Conservation (phyloP, 2,888 invertebrate genomes). For the Halictus ligatus region DNA sequence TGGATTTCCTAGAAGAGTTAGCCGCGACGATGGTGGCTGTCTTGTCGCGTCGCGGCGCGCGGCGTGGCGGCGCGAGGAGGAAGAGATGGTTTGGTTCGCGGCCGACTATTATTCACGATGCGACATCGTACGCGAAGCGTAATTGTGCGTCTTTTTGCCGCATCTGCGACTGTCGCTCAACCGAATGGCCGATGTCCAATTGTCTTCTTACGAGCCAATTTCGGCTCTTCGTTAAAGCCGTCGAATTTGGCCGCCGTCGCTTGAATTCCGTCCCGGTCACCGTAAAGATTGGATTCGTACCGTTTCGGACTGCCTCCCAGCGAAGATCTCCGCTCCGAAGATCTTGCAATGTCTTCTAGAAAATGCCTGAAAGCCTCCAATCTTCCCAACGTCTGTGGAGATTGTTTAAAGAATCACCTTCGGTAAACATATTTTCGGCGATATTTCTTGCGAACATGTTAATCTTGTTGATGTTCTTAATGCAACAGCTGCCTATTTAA, state of each 20-base stretch:
- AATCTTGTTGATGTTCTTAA: not conserved
- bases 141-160: constrained; percentile 83
- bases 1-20: constrained; percentile 74
- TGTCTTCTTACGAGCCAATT: constrained; percentile 76
- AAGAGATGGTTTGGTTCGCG: constrained; percentile 25
- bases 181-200: constrained; percentile 82
- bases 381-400: not conserved
- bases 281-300: not conserved
- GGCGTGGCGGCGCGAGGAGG: not conserved
- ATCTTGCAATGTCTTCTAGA: not conserved
- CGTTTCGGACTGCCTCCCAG: not conserved
- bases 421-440: not conserved
- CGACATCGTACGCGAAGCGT: constrained; percentile 71
- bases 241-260: constrained; percentile 65
- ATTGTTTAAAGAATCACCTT: not conserved
- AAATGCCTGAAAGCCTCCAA: not conserved
- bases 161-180: constrained; percentile 82
- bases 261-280: constrained; percentile 60
- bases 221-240: constrained; percentile 60
- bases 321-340: not conserved
- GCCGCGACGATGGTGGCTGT: constrained; percentile 37
- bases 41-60: not conserved
- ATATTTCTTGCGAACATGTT: not conserved
- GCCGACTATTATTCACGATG: constrained; percentile 80
- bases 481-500: not conserved